These are phyloP conservation scores for Miichthys miiuy DNA, from an alignment of 2,797 vertebrate genomes.

Conservation along the genomic window DNA sequence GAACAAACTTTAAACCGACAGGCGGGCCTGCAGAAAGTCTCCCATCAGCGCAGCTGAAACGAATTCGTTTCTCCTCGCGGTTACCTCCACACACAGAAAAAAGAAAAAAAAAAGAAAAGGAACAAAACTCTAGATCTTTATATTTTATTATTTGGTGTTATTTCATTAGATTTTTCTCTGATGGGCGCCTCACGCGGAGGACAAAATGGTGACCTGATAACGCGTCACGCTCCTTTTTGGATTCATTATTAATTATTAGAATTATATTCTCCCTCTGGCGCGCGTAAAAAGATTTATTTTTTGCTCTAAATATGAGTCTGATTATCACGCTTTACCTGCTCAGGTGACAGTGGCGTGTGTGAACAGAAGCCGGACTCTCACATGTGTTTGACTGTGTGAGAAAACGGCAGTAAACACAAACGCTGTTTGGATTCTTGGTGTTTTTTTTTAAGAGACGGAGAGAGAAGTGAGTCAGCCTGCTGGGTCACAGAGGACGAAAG, in stretches of 20 bases:
- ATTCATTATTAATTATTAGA: not conserved
- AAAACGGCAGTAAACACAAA: not conserved
- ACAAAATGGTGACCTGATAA: conserved; percentile 1
- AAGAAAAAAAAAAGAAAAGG: no score
- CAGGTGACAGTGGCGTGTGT: not conserved
- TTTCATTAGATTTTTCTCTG: not conserved
- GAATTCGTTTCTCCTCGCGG: conserved; percentile 59
- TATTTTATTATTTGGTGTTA: not conserved
- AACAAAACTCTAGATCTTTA: not conserved
- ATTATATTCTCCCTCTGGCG: not conserved
- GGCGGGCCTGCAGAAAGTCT: conserved; percentile 10
- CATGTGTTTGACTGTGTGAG: not conserved
- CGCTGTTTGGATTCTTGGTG: conserved; percentile 12
- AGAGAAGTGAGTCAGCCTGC: not conserved
- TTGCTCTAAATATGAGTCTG: not conserved
- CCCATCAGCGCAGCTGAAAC: conserved; percentile 53
- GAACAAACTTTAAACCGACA: conserved; percentile 41
- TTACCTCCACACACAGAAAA: conserved; percentile 10
- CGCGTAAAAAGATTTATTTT: not conserved
- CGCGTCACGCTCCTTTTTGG: not conserved
- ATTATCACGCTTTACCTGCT: not conserved
- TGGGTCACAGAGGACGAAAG: conserved; percentile 36
- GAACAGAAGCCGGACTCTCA: not conserved
- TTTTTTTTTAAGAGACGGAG: not conserved
- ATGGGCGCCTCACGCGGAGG: conserved; percentile 19